Base-by-base conservation (phyloP, 92 coral and sea anemone genomes). In the Virgularia gustaviana region DNA sequence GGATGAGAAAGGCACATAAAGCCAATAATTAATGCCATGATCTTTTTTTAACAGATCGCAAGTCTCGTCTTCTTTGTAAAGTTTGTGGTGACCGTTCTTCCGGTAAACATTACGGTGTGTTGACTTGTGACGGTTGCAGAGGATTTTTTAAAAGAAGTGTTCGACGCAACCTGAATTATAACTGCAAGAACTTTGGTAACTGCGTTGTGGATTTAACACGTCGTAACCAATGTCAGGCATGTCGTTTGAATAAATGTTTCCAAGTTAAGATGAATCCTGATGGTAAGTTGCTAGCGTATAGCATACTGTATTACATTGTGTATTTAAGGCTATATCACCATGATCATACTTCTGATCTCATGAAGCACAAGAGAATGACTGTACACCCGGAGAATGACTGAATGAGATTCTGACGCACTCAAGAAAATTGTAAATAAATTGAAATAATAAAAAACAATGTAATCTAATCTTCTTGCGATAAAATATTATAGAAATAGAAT, bases 11-110 rank as follows among this genome's bases (percentile, higher is more conserved):
- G 53, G 53, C 3, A 2, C 53, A 15, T 2, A 18, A 15, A 2
- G 2, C 20, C 53, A 9, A 15, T 24, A 15, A 15, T 45, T 2
- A 15, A 2, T 9, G 15, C 2, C 20, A 24, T 55, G 35, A 23
- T 27, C 30, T 37, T 63, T 2, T 37, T 30, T 23, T 76, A 44
- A 19, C 70, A 86, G 99, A 89, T 56, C 96, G 89, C 86, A 89
- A 87, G 76, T 89, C 92, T 9, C 85, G 90, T 47, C 79, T 85
- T 76, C 81, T 83, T 51, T 94, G 99, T 73, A 84, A 79, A 49
- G 99, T 94, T 8, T 94, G 99, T 39, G 99, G 99, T 0, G 99
- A 94, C 56, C 84, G 99, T 62, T 94, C 99, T 0, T 94, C 99
- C n/a, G 99, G 99, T 33, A 94, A 94, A 63, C 99, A 94, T 11